A percentile compares a stretch with the other conserved stretches of the same genome.
phyloP scores from a whole-genome alignment of 1,140 invertebrate species.

The Mylabris phalerata region DNA sequence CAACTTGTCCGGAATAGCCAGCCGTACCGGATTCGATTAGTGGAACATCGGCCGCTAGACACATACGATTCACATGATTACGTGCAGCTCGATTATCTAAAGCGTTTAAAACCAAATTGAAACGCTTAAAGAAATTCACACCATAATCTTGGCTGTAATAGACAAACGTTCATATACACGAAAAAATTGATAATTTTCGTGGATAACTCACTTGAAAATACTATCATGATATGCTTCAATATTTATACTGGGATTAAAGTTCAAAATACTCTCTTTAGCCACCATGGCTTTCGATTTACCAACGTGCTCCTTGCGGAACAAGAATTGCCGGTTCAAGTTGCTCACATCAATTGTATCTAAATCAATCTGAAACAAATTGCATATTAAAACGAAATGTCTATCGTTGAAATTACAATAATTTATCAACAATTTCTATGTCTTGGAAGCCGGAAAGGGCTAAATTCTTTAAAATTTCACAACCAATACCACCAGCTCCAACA shows the following conservation, averaged over 20 bases:
- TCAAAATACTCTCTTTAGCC: slow-evolving; percentile 81
- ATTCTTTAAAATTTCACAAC: slow-evolving; percentile 98
- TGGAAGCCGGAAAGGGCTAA: slow-evolving; percentile 90
- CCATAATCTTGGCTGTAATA: slow-evolving; percentile 75
- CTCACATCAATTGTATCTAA: slow-evolving; percentile 99
- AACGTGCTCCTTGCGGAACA: slow-evolving; percentile 97
- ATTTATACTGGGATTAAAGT: slow-evolving; percentile 81
- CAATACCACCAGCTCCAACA: slow-evolving; percentile 98
- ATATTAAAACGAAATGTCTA: not conserved
- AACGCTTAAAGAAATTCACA: slow-evolving; percentile 86
- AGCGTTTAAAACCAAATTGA: slow-evolving; percentile 92
- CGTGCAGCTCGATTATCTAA: slow-evolving; percentile 94
- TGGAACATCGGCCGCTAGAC: slow-evolving; percentile 87
- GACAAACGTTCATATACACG: slow-evolving; percentile 16
- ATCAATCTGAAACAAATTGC: slow-evolving; percentile 71
- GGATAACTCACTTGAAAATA: slow-evolving; percentile 71
- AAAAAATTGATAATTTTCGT: slow-evolving; percentile 1
- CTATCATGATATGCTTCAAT: slow-evolving; percentile 90
- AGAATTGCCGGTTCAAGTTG: slow-evolving; percentile 96
- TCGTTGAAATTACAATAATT: slow-evolving; percentile 39
- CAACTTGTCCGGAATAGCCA: slow-evolving; percentile 92
- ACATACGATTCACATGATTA: slow-evolving; percentile 99
- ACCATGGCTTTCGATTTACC: slow-evolving; percentile 91
- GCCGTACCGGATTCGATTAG: slow-evolving; percentile 95
- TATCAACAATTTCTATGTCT: slow-evolving; percentile 83